Evolutionary conservation across 2,113 vertebrate genomes (phyloP).

Genomic region (Myrmecobius fasciatus): DNA sequence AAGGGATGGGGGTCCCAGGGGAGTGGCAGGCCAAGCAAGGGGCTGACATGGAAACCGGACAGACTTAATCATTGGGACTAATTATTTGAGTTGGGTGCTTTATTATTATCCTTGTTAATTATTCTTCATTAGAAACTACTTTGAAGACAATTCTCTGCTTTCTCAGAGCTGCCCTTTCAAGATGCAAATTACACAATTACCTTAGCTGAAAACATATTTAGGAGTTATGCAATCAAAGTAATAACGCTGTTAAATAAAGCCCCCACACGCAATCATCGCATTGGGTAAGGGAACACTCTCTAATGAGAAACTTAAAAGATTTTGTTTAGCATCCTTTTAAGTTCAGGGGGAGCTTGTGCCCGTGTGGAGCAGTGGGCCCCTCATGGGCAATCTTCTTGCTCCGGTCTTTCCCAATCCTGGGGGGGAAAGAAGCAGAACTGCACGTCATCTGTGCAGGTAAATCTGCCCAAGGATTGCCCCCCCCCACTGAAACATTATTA

Average conservation of each 20-base stretch:
- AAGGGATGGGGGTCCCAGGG: not conserved
- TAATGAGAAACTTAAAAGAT: conserved; percentile 76
- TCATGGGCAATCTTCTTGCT: not conserved
- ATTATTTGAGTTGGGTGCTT: conserved; percentile 47
- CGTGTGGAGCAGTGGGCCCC: not conserved
- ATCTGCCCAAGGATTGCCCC: not conserved
- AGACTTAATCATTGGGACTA: conserved; percentile 62
- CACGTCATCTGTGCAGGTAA: too few relatives aligned
- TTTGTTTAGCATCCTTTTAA: conserved; percentile 68
- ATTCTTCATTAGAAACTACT: conserved; percentile 65
- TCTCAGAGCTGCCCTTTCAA: conserved; percentile 77
- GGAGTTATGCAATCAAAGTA: conserved; percentile 83
- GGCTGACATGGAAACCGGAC: conserved; percentile 38
- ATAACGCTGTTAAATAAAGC: conserved; percentile 81
- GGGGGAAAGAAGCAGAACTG: not conserved
- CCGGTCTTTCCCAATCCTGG: not conserved
- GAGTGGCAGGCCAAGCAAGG: not conserved
- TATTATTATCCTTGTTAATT: conserved; percentile 49
- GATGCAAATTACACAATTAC: conserved; percentile 83
- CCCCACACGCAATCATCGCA: conserved; percentile 64
- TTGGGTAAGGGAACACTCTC: conserved; percentile 77
- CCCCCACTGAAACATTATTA: not conserved
- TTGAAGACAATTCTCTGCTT: conserved; percentile 74
- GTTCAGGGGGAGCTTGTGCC: not conserved
- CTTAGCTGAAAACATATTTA: conserved; percentile 83